These are phyloP conservation scores for Dolomedes plantarius DNA, from an alignment of 2,888 invertebrate genomes.

Conservation along the genomic window DNA sequence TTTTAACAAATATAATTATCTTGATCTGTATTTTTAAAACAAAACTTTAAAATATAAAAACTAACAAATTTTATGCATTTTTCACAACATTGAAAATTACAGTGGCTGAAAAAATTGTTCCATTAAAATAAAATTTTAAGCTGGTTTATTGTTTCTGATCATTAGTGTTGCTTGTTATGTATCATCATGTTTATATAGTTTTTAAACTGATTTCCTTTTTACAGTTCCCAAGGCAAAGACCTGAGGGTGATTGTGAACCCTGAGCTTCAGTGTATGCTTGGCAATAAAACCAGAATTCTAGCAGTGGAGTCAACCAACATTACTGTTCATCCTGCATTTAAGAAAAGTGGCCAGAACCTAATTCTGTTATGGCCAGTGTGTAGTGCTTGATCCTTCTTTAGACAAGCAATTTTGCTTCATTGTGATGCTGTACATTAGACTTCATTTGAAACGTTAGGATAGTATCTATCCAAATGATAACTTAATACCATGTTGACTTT, in stretches of 20 bases:
- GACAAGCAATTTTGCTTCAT: slow-evolving; percentile 28
- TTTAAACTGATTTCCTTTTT: too few species aligned
- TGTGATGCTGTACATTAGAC: background rate
- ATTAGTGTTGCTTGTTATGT: too few species aligned
- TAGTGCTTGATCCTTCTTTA: slow-evolving; percentile 32
- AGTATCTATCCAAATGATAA: background rate
- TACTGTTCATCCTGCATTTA: slow-evolving; percentile 76
- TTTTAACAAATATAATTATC: too few species aligned
- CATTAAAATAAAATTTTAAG: too few species aligned
- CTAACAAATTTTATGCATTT: too few species aligned
- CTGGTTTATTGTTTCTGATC: too few species aligned
- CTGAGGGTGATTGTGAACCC: slow-evolving; percentile 85
- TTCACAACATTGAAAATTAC: too few species aligned
- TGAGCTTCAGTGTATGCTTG: slow-evolving; percentile 87
- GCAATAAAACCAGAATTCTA: slow-evolving; percentile 84
- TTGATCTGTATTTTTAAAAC: too few species aligned
- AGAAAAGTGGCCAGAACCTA: slow-evolving; percentile 76
- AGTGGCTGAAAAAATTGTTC: too few species aligned
- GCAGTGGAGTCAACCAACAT: slow-evolving; percentile 80
- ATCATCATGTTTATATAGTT: too few species aligned
- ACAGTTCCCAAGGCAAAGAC: slow-evolving; percentile 83
- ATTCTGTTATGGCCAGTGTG: slow-evolving; percentile 75
- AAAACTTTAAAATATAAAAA: too few species aligned
- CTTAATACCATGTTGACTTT: background rate
- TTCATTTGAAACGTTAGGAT: background rate